Evolutionary conservation across 2,797 vertebrate species (phyloP).

Genomic region (Pipistrellus nathusii): DNA sequence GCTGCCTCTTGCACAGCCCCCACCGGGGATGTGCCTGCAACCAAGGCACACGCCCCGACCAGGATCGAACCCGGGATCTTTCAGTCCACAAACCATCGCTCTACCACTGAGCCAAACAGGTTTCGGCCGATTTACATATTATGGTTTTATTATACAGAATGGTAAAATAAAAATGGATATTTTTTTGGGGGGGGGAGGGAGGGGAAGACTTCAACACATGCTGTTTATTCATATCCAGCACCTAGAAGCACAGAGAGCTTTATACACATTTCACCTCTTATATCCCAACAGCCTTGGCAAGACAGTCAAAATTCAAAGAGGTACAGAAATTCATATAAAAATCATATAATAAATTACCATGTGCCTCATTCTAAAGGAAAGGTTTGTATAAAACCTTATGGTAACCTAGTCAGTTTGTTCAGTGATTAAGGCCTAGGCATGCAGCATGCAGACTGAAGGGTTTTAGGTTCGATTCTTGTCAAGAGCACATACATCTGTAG

Average conservation of each 20-base stretch:
- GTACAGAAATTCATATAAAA: background rate
- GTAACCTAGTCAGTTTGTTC: background rate
- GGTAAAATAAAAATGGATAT: background rate
- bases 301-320: slow-evolving; percentile 2
- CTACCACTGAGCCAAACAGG: too few relatives aligned
- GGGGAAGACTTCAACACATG: background rate
- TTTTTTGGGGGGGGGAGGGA: background rate
- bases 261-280: background rate
- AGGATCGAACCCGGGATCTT: too few relatives aligned
- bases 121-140: too few relatives aligned
- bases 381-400: background rate
- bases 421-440: too few relatives aligned
- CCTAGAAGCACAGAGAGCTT: background rate
- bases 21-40: too few relatives aligned
- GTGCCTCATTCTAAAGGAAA: background rate
- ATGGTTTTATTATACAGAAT: background rate
- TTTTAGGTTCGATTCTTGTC: too few relatives aligned
- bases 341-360: background rate
- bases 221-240: background rate
- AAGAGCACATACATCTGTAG: too few relatives aligned
- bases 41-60: too few relatives aligned
- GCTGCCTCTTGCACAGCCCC: too few relatives aligned
- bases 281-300: background rate
- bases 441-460: too few relatives aligned
- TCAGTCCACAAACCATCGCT: too few relatives aligned